phyloP scores from a whole-genome alignment of 2,113 vertebrate genomes.

The Melozone crissalis region DNA sequence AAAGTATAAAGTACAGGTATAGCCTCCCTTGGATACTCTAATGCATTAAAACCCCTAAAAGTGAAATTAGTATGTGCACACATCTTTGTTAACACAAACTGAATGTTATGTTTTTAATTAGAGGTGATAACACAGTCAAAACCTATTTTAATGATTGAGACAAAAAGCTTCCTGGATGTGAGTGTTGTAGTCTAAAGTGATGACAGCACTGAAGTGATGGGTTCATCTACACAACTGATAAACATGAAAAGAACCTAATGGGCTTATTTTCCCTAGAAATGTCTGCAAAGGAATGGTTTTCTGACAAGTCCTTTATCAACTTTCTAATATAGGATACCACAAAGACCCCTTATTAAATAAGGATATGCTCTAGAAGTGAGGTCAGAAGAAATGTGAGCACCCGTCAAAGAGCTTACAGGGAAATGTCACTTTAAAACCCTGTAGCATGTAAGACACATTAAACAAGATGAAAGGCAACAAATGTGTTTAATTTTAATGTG shows the following conservation, averaged over 20 bases:
- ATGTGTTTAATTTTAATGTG: not conserved
- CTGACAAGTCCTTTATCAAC: not conserved
- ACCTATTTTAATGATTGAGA: not conserved
- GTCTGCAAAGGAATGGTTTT: not conserved
- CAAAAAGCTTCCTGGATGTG: not conserved
- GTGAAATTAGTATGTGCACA: not conserved
- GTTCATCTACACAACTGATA: not conserved
- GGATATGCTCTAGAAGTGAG: not conserved
- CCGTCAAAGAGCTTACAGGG: not conserved
- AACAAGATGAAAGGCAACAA: not conserved
- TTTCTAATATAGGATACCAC: not conserved
- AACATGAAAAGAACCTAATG: not conserved
- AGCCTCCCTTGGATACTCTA: not conserved
- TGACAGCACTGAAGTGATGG: not conserved
- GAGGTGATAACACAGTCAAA: not conserved
- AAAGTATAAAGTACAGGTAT: not conserved
- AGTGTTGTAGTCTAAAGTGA: not conserved
- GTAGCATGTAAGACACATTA: not conserved
- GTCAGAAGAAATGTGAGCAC: not conserved
- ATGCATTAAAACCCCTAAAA: not conserved
- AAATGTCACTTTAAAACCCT: not conserved
- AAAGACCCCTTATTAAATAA: not conserved
- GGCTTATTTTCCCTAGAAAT: constrained; percentile 1
- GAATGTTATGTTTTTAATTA: not conserved
- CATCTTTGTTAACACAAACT: not conserved